Evolutionary conservation across 2,888 invertebrate species (phyloP), one percentile per base, ranked within the genome.

Genomic region (Tenthredo amoena): DNA sequence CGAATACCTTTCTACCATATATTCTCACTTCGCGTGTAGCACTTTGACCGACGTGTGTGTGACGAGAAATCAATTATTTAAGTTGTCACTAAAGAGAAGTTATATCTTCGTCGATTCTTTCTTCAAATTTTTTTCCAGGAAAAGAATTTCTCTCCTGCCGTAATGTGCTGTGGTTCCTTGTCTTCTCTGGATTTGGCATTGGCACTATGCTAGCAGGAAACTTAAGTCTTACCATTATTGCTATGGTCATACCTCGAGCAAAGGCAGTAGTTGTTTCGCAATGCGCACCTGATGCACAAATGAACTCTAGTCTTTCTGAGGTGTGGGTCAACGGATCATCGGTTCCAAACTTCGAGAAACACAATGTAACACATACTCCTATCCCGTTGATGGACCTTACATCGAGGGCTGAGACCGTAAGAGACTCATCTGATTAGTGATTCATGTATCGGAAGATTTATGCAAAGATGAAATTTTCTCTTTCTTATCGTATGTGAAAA

Each of bases 151-250:
- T 93, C 50, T 91, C 92, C 85, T 94, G 94, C 84, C 91, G 94
- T 81, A 90, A 91, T 58, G 95, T 96, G 15, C 92, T 96, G 15
- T 96, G 96, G 96, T 94, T 95, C 88, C 91, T 96, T 89, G 95
- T 95, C 1, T 96, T 96, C 91, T 93, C 94, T 85, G 96, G 96
- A n/a, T 96, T 96, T 89, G 96, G 95, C 7, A 95, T 96, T 82
- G 96, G 96, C 92, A 96, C 96, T 90, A 96, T 96, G 95, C 93
- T 96, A 21, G 94, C 96, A 37, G 95, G 84, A 96, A 96, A 92
- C 92, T 96, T 85, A 96, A 26, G 96, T 90, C 95, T 96, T 84
- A 95, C 96, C 34, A 96, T 96, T 88, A 96, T 96, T 79, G 95
- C 96, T 74, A 96, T 96, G 96, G 95, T 95, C 10, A 74, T 91